These are phyloP conservation scores for Zoroaster sp. DNA, from an alignment of 53 echinoderm and acorn worm species.

Conservation along the genomic window DNA sequence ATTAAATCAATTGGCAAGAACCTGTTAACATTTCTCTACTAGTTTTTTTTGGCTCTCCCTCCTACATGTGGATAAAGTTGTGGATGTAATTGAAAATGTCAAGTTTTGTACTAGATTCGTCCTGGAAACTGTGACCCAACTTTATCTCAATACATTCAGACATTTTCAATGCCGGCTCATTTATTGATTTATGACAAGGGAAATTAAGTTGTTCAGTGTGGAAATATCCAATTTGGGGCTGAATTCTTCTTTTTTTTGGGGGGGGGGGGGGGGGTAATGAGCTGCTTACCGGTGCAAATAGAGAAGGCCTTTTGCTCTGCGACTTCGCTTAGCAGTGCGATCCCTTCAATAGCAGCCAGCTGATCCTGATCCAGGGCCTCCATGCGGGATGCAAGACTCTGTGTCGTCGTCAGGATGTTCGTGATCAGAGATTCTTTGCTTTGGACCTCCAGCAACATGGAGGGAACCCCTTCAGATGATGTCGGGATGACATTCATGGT, in stretches of 20 bases:
- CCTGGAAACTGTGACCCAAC: neutral
- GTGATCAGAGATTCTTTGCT: conserved; percentile 83
- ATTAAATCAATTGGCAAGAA: neutral
- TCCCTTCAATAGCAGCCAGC: conserved; percentile 94
- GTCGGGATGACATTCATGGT: neutral
- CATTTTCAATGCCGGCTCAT: neutral
- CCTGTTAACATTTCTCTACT: neutral
- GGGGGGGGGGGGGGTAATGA: neutral
- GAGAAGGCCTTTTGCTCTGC: conserved; percentile 84
- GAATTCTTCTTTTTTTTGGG: too few relatives aligned
- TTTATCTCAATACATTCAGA: conserved; percentile 7
- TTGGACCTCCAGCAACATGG: neutral
- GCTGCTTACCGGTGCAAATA: conserved; percentile 30
- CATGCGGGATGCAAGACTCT: conserved; percentile 79
- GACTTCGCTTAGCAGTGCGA: conserved; percentile 92
- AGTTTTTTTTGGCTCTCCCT: neutral
- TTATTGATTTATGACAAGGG: neutral
- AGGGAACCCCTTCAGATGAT: neutral
- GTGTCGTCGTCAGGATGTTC: conserved; percentile 83
- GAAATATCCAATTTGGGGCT: neutral
- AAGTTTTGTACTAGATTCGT: neutral
- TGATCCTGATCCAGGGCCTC: conserved; percentile 87
- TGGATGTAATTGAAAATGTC: neutral
- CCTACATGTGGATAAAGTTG: neutral
- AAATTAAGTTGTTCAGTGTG: neutral